Base-by-base conservation (phyloP, 2,888 invertebrate genomes). In the Metacarcinus magister region DNA sequence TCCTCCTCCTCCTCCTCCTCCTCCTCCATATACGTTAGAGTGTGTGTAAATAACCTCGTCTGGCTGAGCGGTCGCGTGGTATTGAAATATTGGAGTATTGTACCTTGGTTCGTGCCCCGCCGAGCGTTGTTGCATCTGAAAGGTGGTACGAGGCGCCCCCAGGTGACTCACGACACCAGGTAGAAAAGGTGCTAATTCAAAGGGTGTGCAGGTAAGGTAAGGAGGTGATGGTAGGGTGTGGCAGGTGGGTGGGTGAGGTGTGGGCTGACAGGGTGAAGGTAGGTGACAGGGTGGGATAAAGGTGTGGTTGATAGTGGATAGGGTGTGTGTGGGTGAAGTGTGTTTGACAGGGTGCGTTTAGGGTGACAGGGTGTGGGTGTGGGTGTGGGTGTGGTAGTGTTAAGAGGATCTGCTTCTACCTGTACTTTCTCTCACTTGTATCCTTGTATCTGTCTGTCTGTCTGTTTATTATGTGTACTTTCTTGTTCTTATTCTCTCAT, bases 51-150 rank as follows among this genome's bases (percentile, higher is more conserved):
- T 92, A 92, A 92, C 28, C 44, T n/a, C 23, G 28, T 48, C 48
- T 7, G 2, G 46, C n/a, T 23, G 91, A 13, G 46, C 54, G 46
- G 92, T 92, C 48, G 0, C 8, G 46, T 19, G 23, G 44, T 92
- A 54, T 46, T 92, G 92, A 92, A 92, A 28, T 92, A 92, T 92
- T n/a, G 54, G 13, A 2, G 46, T 46, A 92, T 92, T 92, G 92
- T 92, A 16, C n/a, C 92, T n/a, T n/a, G 4, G 4, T 28, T 46
- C 46, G 48, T 32, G n/a, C n/a, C n/a, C n/a, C n/a, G n/a, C n/a
- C n/a, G n/a, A n/a, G 46, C n/a, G 28, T 46, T 28, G 54, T 92
- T 16, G 32, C 19, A 8, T 92, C 28, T 28, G 23, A 92, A 54
- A 43, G 54, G 48, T 54, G n/a, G 54, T 0, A 8, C 4, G 28